Base-by-base conservation (phyloP, 2,888 invertebrate species). In the Xanthorhoe designata region DNA sequence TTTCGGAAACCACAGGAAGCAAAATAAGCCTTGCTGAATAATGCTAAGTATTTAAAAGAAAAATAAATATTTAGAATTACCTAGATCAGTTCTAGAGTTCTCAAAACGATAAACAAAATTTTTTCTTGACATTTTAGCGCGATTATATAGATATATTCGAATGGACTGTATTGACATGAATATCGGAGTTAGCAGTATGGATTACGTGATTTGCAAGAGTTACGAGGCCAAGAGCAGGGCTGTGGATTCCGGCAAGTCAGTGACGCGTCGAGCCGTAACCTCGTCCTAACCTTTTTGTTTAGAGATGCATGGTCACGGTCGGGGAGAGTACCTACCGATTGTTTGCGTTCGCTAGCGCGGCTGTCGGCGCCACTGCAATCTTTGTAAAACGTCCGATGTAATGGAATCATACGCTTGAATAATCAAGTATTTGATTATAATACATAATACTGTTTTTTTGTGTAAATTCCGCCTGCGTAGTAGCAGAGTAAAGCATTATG, bases 261-360 rank as follows among this genome's bases (percentile, higher is more conserved):
- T 64, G 60, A 64, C 64, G 64, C 24, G 52, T 32, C 52, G 17
- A 7, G 19, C 50, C 18, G 59, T 62, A 62, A 62, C 70, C 68
- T 68, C 66, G 68, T 45, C 68, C 66, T 68, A 63, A 70, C 66
- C 63, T 70, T 64, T 71, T 56, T 64, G 61, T 68, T 68, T 65
- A 56, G 54, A 66, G 66, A 66, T 62, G 68, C 70, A 66, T 62
- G 66, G 66, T 71, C 70, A 71, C 56, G 70, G 70, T 59, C 62
- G 59, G 51, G 55, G 62, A 51, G 8, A 45, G 59, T 66, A 58
- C 19, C 53, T n/a, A n/a, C n/a, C n/a, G 42, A 66, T 61, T 52
- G 60, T 66, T 61, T 54, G 61, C 49, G 53, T 51, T 19, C 65
- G n/a, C 35, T 18, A 58, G 51, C 47, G 45, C 45, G 3, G 47